Evolutionary conservation across 2,113 vertebrate genomes (phyloP), one percentile per base, ranked within the genome.

Genomic region (Ctenodactylus gundi): DNA sequence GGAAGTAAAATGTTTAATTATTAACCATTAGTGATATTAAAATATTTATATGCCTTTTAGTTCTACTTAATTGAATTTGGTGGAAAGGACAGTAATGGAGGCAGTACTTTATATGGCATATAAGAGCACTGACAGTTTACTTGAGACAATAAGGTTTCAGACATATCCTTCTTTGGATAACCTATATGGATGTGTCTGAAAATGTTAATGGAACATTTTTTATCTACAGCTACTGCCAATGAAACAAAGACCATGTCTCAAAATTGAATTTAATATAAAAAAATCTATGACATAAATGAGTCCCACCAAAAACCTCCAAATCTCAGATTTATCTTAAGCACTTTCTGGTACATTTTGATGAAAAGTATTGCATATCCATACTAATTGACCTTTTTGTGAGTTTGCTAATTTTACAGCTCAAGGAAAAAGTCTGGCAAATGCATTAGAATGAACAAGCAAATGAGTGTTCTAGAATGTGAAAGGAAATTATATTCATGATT

Each of bases 41-140:
- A 95, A 96, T 94, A 87, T 95, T 97, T 73, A 97, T 88, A 86
- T 80, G 76, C 85, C 86, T 95, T 96, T 90, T 86, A 92, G 53
- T 83, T 90, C 89, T 65, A 85, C 85, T 80, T 85, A 90, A 95
- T 11, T 95, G 86, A 76, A 82, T 93, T 67, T 70, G 57, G 58
- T 23, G 68, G 53, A 78, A 64, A 86, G 85, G 46, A 85, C 18
- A 34, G 21, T 78, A 51, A 85, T 60, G 83, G 62, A 85, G 29
- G 55, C 44, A 51, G 78, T 11, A 49, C 55, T 78, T 91, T n/a
- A 55, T 89, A 62, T 10, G 62, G 82, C 68, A 77, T 12, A 7
- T 15, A 72, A 58, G 6, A 41, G 27, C 65, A 82, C 62, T 83
- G 60, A 92, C 62, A 62, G 53, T 73, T 85, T 39, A 65, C 68